These are phyloP conservation scores for Cenopis cana DNA, from an alignment of 2,888 invertebrate species.

Conservation along the genomic window DNA sequence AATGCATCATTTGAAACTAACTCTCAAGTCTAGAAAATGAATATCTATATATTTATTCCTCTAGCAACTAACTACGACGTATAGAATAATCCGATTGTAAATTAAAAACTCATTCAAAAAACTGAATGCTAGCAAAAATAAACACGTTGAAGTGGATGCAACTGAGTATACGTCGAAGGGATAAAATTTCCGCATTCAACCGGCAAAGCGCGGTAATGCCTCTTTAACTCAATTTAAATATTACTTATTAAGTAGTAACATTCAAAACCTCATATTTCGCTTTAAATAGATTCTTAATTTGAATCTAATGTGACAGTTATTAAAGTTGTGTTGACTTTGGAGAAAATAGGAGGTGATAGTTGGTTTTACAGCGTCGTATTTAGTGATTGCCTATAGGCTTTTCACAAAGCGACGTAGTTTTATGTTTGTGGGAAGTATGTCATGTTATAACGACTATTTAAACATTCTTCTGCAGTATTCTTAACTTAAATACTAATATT, in stretches of 20 bases:
- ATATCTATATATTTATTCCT: neutral
- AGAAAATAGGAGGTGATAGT: neutral
- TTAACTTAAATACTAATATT: too few relatives aligned
- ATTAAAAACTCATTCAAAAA: constrained; percentile 35
- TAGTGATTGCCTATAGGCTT: neutral
- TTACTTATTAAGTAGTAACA: too few relatives aligned
- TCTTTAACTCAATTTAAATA: constrained; percentile 59
- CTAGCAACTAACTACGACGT: neutral
- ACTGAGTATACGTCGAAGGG: too few relatives aligned
- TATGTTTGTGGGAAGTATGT: neutral
- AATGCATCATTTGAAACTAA: too few relatives aligned
- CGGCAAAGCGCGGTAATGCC: constrained; percentile 49
- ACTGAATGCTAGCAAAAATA: constrained; percentile 24
- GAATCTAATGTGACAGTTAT: neutral
- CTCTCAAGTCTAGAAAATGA: too few relatives aligned
- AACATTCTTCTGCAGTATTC: too few relatives aligned
- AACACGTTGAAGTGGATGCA: constrained; percentile 7
- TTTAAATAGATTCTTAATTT: neutral
- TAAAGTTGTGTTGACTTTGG: constrained; percentile 1
- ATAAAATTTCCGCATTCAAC: constrained; percentile 55
- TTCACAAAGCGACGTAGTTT: neutral
- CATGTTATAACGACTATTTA: too few relatives aligned
- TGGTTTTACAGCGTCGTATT: neutral
- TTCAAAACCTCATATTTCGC: constrained; percentile 44
- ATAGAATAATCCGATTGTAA: constrained; percentile 1